Evolutionary conservation across 2,888 invertebrate genomes (phyloP), one percentile per base, ranked within the genome.

Genomic region (Hydropsyche betteni): DNA sequence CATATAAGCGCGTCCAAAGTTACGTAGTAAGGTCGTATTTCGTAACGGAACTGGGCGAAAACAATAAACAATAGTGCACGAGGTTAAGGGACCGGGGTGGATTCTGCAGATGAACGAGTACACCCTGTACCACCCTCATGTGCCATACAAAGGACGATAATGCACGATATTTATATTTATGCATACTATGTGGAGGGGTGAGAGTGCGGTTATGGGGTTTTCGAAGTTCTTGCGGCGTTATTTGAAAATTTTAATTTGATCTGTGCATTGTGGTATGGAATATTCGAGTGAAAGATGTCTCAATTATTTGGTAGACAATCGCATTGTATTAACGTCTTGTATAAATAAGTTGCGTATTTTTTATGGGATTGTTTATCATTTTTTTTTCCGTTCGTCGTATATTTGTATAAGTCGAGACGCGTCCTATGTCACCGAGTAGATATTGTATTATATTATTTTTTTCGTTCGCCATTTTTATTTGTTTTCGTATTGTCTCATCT

Each of bases 1-100:
- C 44, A 44, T 10, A 44, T 44, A 44, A 44, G 8, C 14, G 58
- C 24, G 16, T 16, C 36, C 12, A 36, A 34, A 64, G 64, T 36
- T 64, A 64, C 36, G 24, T 12, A 10, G 24, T 2, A 2, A 24
- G 12, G 36, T 64, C 36, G 64, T 64, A 64, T 64, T n/a, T 64
- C 34, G 64, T n/a, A 36, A 24, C n/a, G 55, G 16, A 55, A 55
- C 55, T 16, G 10, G 8, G 55, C 64, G 64, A 36, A 64, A 64
- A 64, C 64, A 64, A 64, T 64, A 64, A 64, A 64, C 64, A 64
- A 64, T 64, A 64, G 36, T 64, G 64, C 36, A 36, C 64, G 64
- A 53, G 36, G 24, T n/a, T 34, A 34, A 36, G 64, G 34, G 58
- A 58, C 58, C 58, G 36, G 10, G 34, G 53, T 12, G 64, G 64